A percentile compares a stretch with the other conserved stretches of the same genome.
phyloP scores from a whole-genome alignment of 2,113 vertebrate genomes.

The Centrocercus urophasianus region DNA sequence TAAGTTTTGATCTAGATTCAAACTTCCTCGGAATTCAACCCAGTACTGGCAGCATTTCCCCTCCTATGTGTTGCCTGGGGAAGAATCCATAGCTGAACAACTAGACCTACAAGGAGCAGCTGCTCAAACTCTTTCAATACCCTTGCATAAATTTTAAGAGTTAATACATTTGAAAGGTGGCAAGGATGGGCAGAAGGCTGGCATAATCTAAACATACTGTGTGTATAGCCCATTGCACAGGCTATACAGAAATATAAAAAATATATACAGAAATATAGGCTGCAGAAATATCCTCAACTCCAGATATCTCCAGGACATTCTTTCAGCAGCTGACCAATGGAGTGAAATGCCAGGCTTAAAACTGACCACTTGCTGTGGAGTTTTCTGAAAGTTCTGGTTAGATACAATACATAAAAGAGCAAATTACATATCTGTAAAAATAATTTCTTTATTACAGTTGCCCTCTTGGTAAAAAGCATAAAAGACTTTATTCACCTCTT shows the following conservation, averaged over 20 bases:
- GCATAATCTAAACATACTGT: not conserved
- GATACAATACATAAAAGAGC: not conserved
- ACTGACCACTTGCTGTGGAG: not conserved
- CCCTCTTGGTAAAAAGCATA: not conserved
- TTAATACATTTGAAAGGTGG: not conserved
- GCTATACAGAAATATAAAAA: too few relatives aligned
- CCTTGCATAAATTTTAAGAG: not conserved
- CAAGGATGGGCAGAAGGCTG: not conserved
- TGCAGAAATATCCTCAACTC: not conserved
- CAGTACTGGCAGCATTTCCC: not conserved
- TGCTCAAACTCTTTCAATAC: not conserved
- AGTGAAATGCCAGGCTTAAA: not conserved
- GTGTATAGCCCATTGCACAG: not conserved
- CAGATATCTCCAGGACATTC: not conserved
- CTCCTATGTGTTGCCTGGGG: not conserved
- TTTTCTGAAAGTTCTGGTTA: not conserved
- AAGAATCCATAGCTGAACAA: not conserved
- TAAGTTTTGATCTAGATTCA: not conserved
- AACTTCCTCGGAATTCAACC: not conserved
- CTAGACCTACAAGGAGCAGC: not conserved
- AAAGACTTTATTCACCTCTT: not conserved
- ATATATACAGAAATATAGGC: too few relatives aligned
- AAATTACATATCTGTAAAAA: not conserved
- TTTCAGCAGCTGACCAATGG: not conserved
- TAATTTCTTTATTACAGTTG: not conserved